Conservation (phyloP, 2,888 invertebrate genomes). For the Tortrix viridana region DNA sequence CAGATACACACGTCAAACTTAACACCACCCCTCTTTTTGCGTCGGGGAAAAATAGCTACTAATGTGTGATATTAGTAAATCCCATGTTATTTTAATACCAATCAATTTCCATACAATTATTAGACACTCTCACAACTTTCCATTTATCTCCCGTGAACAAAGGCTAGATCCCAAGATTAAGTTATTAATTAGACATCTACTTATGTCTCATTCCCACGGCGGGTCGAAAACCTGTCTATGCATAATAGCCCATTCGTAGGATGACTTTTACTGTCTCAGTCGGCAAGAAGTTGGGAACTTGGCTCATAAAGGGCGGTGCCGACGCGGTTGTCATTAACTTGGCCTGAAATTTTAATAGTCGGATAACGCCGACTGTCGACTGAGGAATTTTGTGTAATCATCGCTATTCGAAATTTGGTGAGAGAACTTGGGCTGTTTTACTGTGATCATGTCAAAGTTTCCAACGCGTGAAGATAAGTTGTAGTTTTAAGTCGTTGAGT, state of each 20-base stretch:
- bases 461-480: neutral
- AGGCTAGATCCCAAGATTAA: conserved; percentile 29
- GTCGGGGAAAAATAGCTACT: no score
- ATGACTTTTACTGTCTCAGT: conserved; percentile 35
- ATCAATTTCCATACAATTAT: conserved; percentile 20
- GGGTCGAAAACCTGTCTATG: conserved; percentile 35
- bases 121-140: conserved; percentile 32
- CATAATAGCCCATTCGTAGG: conserved; percentile 26
- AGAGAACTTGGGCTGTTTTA: neutral
- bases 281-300: conserved; percentile 25
- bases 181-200: conserved; percentile 35
- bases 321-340: conserved; percentile 23
- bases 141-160: conserved; percentile 32
- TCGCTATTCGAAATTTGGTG: neutral
- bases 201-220: conserved; percentile 30
- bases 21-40: no score
- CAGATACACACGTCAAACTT: no score
- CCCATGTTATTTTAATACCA: neutral
- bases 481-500: no score
- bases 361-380: conserved; percentile 3
- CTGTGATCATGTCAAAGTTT: neutral
- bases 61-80: no score
- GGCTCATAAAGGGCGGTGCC: conserved; percentile 20
- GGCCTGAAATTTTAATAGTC: conserved; percentile 18
- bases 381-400: neutral